These are phyloP conservation scores for Muraenolepis orangiensis DNA, from an alignment of 2,797 vertebrate species.

Conservation along the genomic window DNA sequence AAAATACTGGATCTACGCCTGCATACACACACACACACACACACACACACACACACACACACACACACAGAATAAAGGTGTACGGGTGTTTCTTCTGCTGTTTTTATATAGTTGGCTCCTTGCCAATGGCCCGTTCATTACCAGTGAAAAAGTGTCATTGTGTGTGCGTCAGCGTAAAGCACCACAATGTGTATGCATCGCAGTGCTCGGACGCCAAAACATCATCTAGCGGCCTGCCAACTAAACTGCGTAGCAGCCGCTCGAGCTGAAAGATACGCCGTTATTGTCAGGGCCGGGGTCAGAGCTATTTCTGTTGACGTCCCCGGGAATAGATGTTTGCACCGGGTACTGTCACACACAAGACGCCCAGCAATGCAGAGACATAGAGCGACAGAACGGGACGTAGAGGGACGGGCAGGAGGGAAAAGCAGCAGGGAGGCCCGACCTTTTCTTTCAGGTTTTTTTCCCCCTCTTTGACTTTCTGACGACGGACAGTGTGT, in stretches of 20 bases:
- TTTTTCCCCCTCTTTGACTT: slow-evolving; percentile 11
- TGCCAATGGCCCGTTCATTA: background rate
- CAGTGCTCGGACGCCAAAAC: background rate
- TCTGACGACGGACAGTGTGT: slow-evolving; percentile 26
- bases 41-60: background rate
- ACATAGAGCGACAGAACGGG: slow-evolving; percentile 22
- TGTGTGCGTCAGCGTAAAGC: background rate
- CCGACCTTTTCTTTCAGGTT: slow-evolving; percentile 30
- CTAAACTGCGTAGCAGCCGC: background rate
- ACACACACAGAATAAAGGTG: background rate
- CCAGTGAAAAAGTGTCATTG: background rate
- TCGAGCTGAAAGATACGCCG: background rate
- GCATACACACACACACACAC: background rate
- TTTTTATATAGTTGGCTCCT: background rate
- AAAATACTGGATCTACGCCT: background rate
- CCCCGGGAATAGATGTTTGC: background rate
- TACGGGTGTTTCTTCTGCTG: background rate
- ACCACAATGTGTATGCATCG: background rate
- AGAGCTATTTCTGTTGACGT: background rate
- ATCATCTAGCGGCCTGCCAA: background rate
- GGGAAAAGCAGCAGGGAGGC: slow-evolving; percentile 5
- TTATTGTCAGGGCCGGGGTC: background rate
- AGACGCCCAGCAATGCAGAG: slow-evolving; percentile 25
- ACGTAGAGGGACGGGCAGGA: slow-evolving; percentile 25
- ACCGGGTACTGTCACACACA: slow-evolving; percentile 24